Base-by-base conservation (phyloP, 2,113 vertebrate genomes). In the Hippopotamus amphibius region DNA sequence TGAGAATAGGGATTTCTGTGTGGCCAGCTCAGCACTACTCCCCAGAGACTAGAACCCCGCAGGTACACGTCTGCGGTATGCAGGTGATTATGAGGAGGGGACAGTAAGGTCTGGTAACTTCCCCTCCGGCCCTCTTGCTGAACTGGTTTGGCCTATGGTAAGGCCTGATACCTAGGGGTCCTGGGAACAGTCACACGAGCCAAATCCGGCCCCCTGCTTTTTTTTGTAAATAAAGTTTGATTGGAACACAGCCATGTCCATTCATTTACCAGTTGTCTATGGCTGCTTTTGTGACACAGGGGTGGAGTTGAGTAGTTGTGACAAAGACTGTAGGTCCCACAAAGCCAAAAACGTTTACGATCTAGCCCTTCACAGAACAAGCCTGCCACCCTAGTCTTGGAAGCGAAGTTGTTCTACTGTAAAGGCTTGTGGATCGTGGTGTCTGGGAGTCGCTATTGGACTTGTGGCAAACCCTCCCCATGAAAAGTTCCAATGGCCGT, bases 211-310 rank as follows among this genome's bases (percentile, higher is more conserved):
- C 61, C 41, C 72, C 16, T 3, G n/a, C 48, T n/a, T 93, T 28
- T 9, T 74, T 88, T n/a, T 74, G 11, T 19, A 86, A 84, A 81
- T 93, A 77, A 90, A 48, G 21, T 28, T 94, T 84, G 46, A 86
- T 63, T 53, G 15, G 77, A 46, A 77, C 21, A 46, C 3, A 57
- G 66, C 46, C 33, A 26, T 1, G 0, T 19, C 6, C 26, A 24
- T 66, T 94, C 26, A 59, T 53, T 94, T 77, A 71, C 46, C 55
- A 30, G 24, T 22, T 33, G 5, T 14, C 12, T 76, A 7, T 19
- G 81, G 55, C 30, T 89, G n/a, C 14, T 50, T 41, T 26, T 1
- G 0, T 33, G 24, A 24, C 14, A 16, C 61, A 82, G 71, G 30
- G 7, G 12, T 41, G 43, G 48, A 65, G 26, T 0, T 83, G 26